Percentiles rank a stretch among this genome's conserved stretches.
Evolutionary conservation across 2,797 vertebrate species (phyloP).

Genomic region (Rallus crepitans): DNA sequence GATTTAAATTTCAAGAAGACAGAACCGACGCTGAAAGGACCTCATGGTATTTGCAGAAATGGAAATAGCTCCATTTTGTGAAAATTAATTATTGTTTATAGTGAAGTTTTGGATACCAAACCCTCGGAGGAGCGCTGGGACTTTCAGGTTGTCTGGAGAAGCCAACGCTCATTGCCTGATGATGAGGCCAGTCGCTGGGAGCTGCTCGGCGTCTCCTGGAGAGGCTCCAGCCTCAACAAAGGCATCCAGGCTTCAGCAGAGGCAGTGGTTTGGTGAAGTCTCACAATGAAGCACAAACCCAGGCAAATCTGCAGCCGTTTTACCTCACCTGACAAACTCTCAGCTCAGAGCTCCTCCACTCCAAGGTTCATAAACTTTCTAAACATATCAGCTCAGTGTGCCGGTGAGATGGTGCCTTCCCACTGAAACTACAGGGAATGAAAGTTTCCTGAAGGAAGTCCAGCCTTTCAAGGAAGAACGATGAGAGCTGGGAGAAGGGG

Average conservation of each 20-base stretch:
- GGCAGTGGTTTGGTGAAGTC: background rate
- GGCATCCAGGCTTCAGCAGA: background rate
- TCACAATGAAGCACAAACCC: background rate
- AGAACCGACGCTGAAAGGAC: background rate
- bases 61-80: constrained; percentile 43
- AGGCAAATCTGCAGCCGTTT: background rate
- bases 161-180: background rate
- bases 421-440: background rate
- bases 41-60: constrained; percentile 27
- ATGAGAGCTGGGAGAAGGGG: background rate
- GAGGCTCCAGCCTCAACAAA: background rate
- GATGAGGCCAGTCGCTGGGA: background rate
- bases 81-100: constrained; percentile 41
- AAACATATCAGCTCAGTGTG: background rate
- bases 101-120: constrained; percentile 56
- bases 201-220: constrained; percentile 14
- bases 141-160: constrained; percentile 13
- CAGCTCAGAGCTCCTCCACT: background rate
- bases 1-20: constrained; percentile 41
- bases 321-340: background rate
- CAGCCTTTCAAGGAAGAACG: background rate
- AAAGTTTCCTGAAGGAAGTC: background rate
- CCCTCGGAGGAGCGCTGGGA: background rate
- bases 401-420: background rate
- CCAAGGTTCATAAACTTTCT: background rate